Base-by-base conservation (phyloP, 2,888 invertebrate genomes). In the Leptinotarsa peninsularis region DNA sequence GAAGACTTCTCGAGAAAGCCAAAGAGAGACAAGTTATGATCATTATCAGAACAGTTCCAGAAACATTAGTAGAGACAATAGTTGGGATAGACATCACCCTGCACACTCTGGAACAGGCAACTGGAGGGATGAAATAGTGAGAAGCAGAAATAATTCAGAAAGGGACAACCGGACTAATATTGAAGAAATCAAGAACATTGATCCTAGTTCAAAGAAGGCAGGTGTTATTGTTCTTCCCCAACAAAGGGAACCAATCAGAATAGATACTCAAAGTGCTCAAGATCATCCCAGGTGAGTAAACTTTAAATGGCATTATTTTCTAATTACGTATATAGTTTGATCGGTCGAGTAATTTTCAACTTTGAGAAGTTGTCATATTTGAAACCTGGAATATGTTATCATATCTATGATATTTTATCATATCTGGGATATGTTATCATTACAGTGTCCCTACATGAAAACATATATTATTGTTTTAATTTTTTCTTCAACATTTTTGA, bases 71-170 rank as follows among this genome's bases (percentile, higher is more conserved):
- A 86, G 90, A 50, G 90, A 90, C 78, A 85, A 87, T 27, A 90
- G 90, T 78, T 88, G 88, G 82, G 90, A 90, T 56, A 85, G 90
- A 78, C 87, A 79, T 54, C 85, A 87, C 71, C 84, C 82, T 75
- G 23, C 54, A 56, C 33, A 52, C 18, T 49, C 52, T 4, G 60
- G 60, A 27, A 10, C 56, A 15, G 72, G 67, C 23, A 74, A 74
- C 50, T 74, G 74, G 74, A 56, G 74, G 54, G 88, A 88, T 14
- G 89, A 88, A 81, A 88, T 87, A 33, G 79, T 83, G 54, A 80
- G 85, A 33, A 82, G 82, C 70, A 81, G 85, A 49, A 83, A 84
- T 70, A 85, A 84, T 75, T 84, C 85, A 2, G 86, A 86, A 69
- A 82, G 79, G 63, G 86, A 86, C 63, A 67, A 50, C 43, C 73